A percentile compares a stretch with the other conserved stretches of the same genome.
These are phyloP conservation scores for zebrafish (Danio rerio) DNA, from an alignment of 2,113 vertebrate genomes.

Conservation along the genomic window DNA sequence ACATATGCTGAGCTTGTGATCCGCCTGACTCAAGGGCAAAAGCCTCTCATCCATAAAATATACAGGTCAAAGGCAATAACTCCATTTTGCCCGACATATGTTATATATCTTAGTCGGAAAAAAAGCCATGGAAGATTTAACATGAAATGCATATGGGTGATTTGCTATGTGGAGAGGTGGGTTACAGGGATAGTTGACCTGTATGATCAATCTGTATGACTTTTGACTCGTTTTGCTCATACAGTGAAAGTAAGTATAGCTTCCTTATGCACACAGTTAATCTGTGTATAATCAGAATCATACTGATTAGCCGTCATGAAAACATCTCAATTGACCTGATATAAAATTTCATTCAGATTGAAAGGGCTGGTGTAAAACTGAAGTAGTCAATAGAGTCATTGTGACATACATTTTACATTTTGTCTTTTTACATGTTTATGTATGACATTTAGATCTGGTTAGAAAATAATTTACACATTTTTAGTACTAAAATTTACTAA, in stretches of 20 bases:
- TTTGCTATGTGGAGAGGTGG: background rate
- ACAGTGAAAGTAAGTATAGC: background rate
- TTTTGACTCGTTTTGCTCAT: background rate
- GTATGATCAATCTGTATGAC: background rate
- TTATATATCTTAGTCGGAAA: constrained; percentile 41
- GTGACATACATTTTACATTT: too few species aligned
- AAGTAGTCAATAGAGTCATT: too few species aligned
- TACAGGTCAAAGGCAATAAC: constrained; percentile 54
- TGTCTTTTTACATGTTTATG: too few species aligned
- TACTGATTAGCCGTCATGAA: too few species aligned
- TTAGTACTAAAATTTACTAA: too few species aligned
- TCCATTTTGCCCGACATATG: constrained; percentile 38
- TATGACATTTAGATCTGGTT: too few species aligned
- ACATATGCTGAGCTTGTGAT: constrained; percentile 60
- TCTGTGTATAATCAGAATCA: background rate
- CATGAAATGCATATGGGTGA: background rate
- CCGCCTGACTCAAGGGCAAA: constrained; percentile 54
- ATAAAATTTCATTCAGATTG: background rate
- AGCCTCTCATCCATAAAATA: constrained; percentile 57
- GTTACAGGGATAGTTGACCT: background rate
- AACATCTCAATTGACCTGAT: background rate
- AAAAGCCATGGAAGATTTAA: background rate
- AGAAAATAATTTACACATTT: too few species aligned
- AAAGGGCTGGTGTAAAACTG: background rate
- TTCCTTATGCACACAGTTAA: background rate